phyloP scores from a whole-genome alignment of 64 coral and sea anemone genomes.

The Porites lutea region DNA sequence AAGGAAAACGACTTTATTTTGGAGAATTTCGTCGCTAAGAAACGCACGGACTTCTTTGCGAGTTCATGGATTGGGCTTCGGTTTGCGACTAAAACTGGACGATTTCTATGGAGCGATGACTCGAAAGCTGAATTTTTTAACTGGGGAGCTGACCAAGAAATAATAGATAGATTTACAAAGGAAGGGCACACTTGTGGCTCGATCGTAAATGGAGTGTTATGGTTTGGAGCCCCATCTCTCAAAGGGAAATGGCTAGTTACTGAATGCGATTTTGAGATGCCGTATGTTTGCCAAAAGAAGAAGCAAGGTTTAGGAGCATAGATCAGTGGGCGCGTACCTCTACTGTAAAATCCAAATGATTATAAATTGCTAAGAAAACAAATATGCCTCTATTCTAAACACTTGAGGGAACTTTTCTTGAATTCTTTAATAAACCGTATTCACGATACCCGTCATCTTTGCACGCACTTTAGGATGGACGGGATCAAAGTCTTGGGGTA shows the following conservation, averaged over 20 bases:
- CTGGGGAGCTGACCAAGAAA: neutral
- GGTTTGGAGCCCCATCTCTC: neutral
- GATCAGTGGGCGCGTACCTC: no score
- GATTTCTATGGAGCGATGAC: neutral
- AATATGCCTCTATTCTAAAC: no score
- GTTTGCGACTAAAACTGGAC: neutral
- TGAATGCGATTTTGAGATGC: neutral
- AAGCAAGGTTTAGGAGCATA: no score
- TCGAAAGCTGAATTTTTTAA: neutral
- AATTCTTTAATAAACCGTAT: no score
- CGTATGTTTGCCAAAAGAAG: neutral
- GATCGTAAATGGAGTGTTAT: neutral
- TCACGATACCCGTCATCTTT: no score
- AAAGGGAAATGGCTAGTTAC: neutral
- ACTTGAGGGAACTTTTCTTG: no score
- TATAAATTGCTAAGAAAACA: no score
- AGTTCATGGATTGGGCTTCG: constrained; percentile 3
- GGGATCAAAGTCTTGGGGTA: no score
- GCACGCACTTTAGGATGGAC: no score
- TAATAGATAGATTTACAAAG: neutral
- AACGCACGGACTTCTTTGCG: no score
- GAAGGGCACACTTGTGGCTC: neutral
- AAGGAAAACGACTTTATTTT: neutral
- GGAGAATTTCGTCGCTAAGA: neutral
- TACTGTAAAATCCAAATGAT: no score